Percentiles rank a stretch among this genome's conserved stretches.
Evolutionary conservation across 2,888 invertebrate genomes (phyloP).

Genomic region (Coremacera marginata): DNA sequence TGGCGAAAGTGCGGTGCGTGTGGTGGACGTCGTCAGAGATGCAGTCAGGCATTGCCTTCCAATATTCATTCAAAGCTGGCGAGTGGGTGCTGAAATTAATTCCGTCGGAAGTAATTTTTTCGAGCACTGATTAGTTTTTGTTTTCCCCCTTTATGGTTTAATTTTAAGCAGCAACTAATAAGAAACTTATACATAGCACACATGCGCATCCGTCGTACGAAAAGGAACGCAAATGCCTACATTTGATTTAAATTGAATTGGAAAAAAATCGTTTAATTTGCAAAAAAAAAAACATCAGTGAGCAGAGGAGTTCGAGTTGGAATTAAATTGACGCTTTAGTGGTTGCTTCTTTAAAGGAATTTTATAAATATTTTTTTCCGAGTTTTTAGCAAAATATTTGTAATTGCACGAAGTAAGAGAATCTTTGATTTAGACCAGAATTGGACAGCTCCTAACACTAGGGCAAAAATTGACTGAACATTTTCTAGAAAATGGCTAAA

Average conservation of each 20-base stretch:
- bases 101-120: conserved; percentile 58
- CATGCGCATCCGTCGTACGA: not conserved
- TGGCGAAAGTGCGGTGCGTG: not conserved
- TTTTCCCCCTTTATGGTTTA: not conserved
- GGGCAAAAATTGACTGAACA: no score
- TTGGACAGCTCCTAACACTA: no score
- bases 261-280: conserved; percentile 1
- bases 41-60: conserved; percentile 5
- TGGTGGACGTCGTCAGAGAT: conserved; percentile 8
- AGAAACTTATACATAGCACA: not conserved
- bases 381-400: no score
- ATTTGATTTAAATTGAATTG: conserved; percentile 25
- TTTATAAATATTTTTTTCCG: no score
- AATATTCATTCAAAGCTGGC: conserved; percentile 44
- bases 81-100: conserved; percentile 59
- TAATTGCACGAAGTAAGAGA: no score
- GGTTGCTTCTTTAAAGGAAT: no score
- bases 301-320: not conserved
- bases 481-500: no score
- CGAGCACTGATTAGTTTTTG: conserved; percentile 51
- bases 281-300: not conserved
- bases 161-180: not conserved
- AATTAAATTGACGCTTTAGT: not conserved
- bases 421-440: no score
- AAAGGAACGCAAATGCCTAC: not conserved